Evolutionary conservation across 2,113 vertebrate genomes (phyloP).

Genomic region (Dasypus novemcinctus): DNA sequence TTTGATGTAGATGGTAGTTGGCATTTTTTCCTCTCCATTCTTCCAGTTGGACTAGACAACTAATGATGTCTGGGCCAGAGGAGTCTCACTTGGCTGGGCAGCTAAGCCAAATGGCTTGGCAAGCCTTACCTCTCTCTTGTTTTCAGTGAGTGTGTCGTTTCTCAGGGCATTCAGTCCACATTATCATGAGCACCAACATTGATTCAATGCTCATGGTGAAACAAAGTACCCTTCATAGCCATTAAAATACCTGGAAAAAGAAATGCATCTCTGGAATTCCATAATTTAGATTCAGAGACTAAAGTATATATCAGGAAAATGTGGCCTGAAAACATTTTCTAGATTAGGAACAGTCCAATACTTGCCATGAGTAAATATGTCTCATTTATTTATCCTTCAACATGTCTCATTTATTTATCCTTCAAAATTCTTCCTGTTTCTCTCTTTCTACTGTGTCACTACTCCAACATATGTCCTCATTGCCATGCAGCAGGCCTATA

Average conservation of each 20-base stretch:
- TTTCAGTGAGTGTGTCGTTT: background rate
- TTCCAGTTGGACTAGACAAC: background rate
- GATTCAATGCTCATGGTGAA: background rate
- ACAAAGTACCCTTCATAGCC: background rate
- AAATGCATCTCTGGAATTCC: constrained; percentile 1
- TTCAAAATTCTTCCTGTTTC: background rate
- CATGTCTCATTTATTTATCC: background rate
- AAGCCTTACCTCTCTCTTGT: background rate
- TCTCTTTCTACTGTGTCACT: background rate
- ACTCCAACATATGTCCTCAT: background rate
- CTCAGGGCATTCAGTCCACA: background rate
- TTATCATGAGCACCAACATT: background rate
- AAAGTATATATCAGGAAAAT: background rate
- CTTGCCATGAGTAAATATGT: background rate
- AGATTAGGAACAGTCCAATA: background rate
- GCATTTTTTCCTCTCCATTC: background rate
- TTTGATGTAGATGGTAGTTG: background rate
- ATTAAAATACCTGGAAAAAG: background rate
- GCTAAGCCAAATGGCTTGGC: background rate
- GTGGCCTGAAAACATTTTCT: constrained; percentile 6
- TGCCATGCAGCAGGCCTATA: background rate
- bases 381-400: constrained; percentile 3
- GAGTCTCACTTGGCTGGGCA: background rate
- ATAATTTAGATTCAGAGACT: background rate
- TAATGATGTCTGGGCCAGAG: background rate